Evolutionary conservation across 2,113 vertebrate genomes (phyloP), one percentile per base, ranked within the genome.

Genomic region (Rhipidura dahli): DNA sequence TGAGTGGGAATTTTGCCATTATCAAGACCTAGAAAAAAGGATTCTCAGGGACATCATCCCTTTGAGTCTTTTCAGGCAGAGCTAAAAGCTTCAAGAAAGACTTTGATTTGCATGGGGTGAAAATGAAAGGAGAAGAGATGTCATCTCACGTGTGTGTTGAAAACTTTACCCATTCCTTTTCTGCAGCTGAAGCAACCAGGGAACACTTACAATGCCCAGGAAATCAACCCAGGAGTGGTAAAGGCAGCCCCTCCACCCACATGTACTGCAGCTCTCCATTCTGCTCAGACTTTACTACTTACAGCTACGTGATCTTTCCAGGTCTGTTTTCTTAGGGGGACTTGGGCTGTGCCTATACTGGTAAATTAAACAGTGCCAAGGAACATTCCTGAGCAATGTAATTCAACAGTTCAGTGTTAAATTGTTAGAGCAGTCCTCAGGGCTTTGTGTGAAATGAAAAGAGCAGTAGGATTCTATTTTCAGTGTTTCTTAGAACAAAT

Each of bases 121-220:
- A 92, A 93, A 87, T 26, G 15, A 78, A 88, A 87, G 37, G 4
- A n/a, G 47, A 64, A 59, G 37, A 71, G 15, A 16, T n/a, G 10
- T 9, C 14, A 31, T 44, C 22, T 56, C 35, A 3, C 21, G 12
- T 39, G 18, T 22, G 15, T 44, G 23, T 82, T 0, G 0, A 85
- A 91, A 85, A 23, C 7, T 61, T 56, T 54, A 79, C 7, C 19
- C 6, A 6, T 51, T 33, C 17, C 33, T 77, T 87, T 91, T 72
- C 70, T 80, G 15, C 42, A 72, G 30, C 16, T 40, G 50, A 72
- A 93, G 47, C 66, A 83, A 56, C 9, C 30, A 73, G 31, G 0
- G 0, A 83, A 47, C 13, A n/a, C 13, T 80, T 31, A 6, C 6
- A 71, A 13, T 35, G 24, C 30, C 33, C 5, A 3, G 33, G 10